Percentiles rank a stretch among this genome's conserved stretches.
Conservation (phyloP, 2,888 invertebrate species). For the Ochlodes sylvanus region DNA sequence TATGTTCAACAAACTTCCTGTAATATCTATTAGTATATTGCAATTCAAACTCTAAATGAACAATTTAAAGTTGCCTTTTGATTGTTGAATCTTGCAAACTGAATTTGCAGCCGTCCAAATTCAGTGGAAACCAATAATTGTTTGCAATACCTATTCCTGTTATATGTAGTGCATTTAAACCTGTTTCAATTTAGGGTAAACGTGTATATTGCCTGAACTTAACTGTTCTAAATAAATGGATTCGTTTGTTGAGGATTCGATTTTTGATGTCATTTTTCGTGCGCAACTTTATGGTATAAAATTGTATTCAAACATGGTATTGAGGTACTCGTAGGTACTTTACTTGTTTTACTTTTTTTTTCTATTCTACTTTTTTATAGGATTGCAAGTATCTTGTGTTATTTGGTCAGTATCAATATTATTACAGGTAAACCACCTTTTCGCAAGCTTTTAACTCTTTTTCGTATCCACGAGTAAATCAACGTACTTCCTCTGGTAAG, state of each 20-base stretch:
- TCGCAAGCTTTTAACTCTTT: too few relatives aligned
- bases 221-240: conserved; percentile 6
- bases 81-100: background rate
- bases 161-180: conserved; percentile 1
- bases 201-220: conserved; percentile 7
- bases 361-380: too few relatives aligned
- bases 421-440: too few relatives aligned
- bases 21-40: background rate
- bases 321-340: too few relatives aligned
- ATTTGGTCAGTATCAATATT: too few relatives aligned
- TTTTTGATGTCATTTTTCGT: background rate
- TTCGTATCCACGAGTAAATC: too few relatives aligned
- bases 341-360: too few relatives aligned
- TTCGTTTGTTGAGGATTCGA: background rate
- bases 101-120: background rate
- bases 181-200: conserved; percentile 14
- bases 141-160: conserved; percentile 17
- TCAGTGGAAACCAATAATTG: conserved; percentile 13
- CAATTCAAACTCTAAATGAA: conserved; percentile 2
- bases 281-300: too few relatives aligned
- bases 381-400: too few relatives aligned
- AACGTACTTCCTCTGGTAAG: too few relatives aligned
- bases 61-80: background rate
- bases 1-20: conserved; percentile 10
- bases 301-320: too few relatives aligned